Evolutionary conservation across 2,113 vertebrate genomes (phyloP).

Genomic region (Thalassoma bifasciatum): DNA sequence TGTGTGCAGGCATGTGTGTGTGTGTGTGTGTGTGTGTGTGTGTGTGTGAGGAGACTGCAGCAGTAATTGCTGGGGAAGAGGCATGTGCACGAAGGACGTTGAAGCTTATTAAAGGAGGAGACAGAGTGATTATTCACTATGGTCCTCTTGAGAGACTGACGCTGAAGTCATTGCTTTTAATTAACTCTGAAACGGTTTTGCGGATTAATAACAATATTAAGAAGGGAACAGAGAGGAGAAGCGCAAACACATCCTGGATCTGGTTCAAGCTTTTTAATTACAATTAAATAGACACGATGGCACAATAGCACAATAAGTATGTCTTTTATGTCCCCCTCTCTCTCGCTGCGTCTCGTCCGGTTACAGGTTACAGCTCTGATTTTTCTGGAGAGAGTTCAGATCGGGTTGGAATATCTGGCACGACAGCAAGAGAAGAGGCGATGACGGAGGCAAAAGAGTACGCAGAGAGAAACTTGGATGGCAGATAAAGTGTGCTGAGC

Average conservation of each 20-base stretch:
- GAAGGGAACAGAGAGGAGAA: conserved; percentile 71
- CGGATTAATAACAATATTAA: conserved; percentile 85
- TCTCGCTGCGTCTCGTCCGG: too few species aligned
- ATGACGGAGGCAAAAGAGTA: conserved; percentile 35
- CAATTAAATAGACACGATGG: conserved; percentile 72
- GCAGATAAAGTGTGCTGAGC: conserved; percentile 48
- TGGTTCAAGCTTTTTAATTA: conserved; percentile 81
- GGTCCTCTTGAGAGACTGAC: conserved; percentile 80
- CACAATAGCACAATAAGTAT: conserved; percentile 65
- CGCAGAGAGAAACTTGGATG: conserved; percentile 46
- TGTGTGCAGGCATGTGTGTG: background rate
- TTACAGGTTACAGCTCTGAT: too few species aligned
- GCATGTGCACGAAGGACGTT: conserved; percentile 79
- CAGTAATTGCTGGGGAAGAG: conserved; percentile 77
- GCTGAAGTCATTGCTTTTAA: conserved; percentile 84
- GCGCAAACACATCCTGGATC: conserved; percentile 78
- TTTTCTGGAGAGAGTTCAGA: conserved; percentile 38
- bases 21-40: conserved; percentile 41
- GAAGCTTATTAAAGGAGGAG: conserved; percentile 84
- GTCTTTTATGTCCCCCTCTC: conserved; percentile 40
- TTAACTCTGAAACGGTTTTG: conserved; percentile 83
- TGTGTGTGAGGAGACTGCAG: conserved; percentile 55
- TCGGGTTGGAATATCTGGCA: conserved; percentile 44
- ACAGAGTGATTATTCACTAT: conserved; percentile 84
- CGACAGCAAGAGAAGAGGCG: conserved; percentile 17